Evolutionary conservation across 92 coral and sea anemone genomes (phyloP), one percentile per base, ranked within the genome.

Genomic region (Montipora capitata): DNA sequence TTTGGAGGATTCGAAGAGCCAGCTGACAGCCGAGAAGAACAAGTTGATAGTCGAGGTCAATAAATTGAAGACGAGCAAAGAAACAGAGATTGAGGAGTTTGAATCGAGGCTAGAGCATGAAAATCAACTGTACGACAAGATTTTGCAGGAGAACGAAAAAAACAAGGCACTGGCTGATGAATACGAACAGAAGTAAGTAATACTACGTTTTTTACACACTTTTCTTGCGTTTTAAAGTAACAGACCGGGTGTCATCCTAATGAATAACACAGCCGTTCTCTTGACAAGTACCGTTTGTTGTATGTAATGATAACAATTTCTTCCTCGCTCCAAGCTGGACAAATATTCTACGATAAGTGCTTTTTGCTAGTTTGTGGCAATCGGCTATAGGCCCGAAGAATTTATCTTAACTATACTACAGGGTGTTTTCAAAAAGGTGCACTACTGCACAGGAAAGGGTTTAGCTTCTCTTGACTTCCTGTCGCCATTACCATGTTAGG

Each of bases 91-190:
- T 68, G 6, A 68, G 72, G 2, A 68, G 72, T 68, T 68, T 68
- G 48, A 68, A 27, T 68, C 48, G 2, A 68, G 13, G 48, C 18
- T 68, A 68, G 72, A 17, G 15, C 15, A 68, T 9, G 72, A 10
- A 68, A 68, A 68, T 68, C 72, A 16, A 1, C 72, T 68, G 40
- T 18, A 16, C 48, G 72, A 68, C 10, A n/a, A 68, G 72, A 18
- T 18, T 38, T 16, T 18, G 39, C 27, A 7, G n/a, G 45, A 68
- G 45, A 68, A 68, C 39, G 9, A 44, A 44, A 68, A 68, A 18
- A 12, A 68, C 45, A n/a, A 15, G 72, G 72, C 72, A 68, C 39
- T 68, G 72, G 72, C 72, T 17, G 72, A 68, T 9, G 72, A 68
- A 68, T 68, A 16, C 72, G 39, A 68, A 43, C 27, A 68, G 48